These are phyloP conservation scores for Abrostola tripartita DNA, from an alignment of 2,888 invertebrate species.

Conservation along the genomic window DNA sequence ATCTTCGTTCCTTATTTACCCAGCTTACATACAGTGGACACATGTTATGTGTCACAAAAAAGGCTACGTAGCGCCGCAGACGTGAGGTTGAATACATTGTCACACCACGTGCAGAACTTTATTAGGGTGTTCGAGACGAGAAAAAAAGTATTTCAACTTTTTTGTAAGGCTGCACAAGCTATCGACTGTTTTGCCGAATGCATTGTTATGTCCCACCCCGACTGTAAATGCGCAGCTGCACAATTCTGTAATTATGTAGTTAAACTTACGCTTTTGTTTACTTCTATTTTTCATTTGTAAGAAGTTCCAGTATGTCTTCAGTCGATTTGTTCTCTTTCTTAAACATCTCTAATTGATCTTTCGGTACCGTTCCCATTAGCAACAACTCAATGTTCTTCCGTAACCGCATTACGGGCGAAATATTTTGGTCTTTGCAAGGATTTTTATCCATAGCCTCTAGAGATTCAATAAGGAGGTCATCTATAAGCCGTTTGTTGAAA, in stretches of 20 bases:
- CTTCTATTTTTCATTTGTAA: slow-evolving; percentile 86
- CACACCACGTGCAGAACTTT: slow-evolving; percentile 34
- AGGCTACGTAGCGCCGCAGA: slow-evolving; percentile 13
- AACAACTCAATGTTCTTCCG: slow-evolving; percentile 93
- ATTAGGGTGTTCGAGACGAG: not conserved
- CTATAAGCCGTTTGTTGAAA: slow-evolving; percentile 92
- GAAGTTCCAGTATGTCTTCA: slow-evolving; percentile 93
- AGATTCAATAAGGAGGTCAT: slow-evolving; percentile 93
- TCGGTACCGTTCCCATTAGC: slow-evolving; percentile 94
- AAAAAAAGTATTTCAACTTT: not conserved
- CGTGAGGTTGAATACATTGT: slow-evolving; percentile 18
- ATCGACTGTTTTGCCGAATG: not conserved
- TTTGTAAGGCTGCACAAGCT: not conserved
- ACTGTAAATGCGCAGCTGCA: slow-evolving; percentile 4
- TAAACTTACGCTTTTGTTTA: slow-evolving; percentile 29
- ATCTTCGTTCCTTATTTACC: not conserved
- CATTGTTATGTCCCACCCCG: slow-evolving; percentile 24
- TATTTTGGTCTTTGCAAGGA: slow-evolving; percentile 88
- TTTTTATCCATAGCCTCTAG: slow-evolving; percentile 92
- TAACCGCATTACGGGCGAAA: slow-evolving; percentile 90
- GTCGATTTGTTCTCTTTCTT: slow-evolving; percentile 92
- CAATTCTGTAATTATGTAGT: slow-evolving; percentile 13
- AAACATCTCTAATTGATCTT: slow-evolving; percentile 93
- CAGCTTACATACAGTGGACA: slow-evolving; percentile 9
- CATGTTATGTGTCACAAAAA: slow-evolving; percentile 20